Percentiles rank a stretch among this genome's conserved stretches.
These are phyloP conservation scores for Bombus polaris DNA, from an alignment of 1,140 invertebrate species.

Conservation along the genomic window DNA sequence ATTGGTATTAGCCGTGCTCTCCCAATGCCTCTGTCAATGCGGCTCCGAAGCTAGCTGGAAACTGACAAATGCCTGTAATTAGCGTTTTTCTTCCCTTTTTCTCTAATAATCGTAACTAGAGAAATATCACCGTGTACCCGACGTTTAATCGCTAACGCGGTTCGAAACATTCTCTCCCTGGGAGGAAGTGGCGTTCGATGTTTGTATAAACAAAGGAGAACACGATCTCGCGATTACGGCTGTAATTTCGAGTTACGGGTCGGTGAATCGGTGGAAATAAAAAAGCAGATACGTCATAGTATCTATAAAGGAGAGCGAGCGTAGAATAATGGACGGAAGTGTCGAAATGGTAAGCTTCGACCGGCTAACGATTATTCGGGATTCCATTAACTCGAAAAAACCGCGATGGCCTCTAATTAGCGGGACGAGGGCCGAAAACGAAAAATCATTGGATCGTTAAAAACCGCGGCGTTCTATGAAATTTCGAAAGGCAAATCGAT, in stretches of 20 bases:
- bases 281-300: not conserved
- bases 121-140: not conserved
- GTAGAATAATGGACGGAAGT: conserved; percentile 32
- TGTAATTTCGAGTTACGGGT: not conserved
- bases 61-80: conserved; percentile 43
- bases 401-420: conserved; percentile 33
- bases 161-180: not conserved
- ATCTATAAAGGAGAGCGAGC: conserved; percentile 8
- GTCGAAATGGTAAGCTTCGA: conserved; percentile 30
- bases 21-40: conserved; percentile 29
- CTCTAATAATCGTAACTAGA: conserved; percentile 18
- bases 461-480: conserved; percentile 15
- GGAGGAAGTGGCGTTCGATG: not conserved
- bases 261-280: not conserved
- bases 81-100: not conserved
- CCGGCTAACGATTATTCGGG: conserved; percentile 14
- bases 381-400: conserved; percentile 31
- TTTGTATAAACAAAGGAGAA: conserved; percentile 14
- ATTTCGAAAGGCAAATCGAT: conserved; percentile 39
- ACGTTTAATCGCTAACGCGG: not conserved
- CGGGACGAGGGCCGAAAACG: not conserved
- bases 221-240: not conserved
- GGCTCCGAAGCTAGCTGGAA: not conserved
- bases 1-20: conserved; percentile 39
- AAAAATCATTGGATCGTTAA: conserved; percentile 4